These are phyloP conservation scores for Stichodactyla helianthus DNA, from an alignment of 64 coral and sea anemone genomes.

Conservation along the genomic window DNA sequence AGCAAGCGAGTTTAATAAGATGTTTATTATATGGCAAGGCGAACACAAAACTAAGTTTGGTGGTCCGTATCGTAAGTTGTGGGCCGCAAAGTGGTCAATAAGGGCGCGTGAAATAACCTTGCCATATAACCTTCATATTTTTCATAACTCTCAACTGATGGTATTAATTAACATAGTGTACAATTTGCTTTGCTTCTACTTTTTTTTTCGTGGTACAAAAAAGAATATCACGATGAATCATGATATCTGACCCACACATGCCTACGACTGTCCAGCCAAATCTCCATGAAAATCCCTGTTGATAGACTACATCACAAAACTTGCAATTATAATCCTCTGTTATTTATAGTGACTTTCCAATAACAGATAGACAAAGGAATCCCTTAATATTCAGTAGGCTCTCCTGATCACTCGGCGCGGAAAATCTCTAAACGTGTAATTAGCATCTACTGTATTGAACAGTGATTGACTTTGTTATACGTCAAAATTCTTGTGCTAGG, in stretches of 20 bases:
- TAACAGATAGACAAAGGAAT: background rate
- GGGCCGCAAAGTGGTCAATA: too few relatives aligned
- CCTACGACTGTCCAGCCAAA: background rate
- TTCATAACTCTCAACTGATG: too few relatives aligned
- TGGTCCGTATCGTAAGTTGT: too few relatives aligned
- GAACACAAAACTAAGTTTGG: too few relatives aligned
- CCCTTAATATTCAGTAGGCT: background rate
- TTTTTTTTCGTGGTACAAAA: too few relatives aligned
- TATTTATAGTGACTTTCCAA: background rate
- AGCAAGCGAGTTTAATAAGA: too few relatives aligned
- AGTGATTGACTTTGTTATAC: conserved; percentile 1
- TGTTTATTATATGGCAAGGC: too few relatives aligned
- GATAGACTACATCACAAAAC: background rate
- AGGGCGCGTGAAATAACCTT: too few relatives aligned
- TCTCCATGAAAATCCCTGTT: background rate
- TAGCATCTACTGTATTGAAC: background rate
- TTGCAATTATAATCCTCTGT: background rate
- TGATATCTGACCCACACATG: background rate
- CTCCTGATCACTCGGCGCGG: background rate
- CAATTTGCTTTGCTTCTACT: too few relatives aligned
- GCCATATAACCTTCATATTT: too few relatives aligned
- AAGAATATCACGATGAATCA: too few relatives aligned
- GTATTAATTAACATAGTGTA: too few relatives aligned
- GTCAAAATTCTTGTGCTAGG: background rate
- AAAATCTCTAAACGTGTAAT: background rate